phyloP scores from a whole-genome alignment of 2,113 vertebrate species.

The Sialia sialis region DNA sequence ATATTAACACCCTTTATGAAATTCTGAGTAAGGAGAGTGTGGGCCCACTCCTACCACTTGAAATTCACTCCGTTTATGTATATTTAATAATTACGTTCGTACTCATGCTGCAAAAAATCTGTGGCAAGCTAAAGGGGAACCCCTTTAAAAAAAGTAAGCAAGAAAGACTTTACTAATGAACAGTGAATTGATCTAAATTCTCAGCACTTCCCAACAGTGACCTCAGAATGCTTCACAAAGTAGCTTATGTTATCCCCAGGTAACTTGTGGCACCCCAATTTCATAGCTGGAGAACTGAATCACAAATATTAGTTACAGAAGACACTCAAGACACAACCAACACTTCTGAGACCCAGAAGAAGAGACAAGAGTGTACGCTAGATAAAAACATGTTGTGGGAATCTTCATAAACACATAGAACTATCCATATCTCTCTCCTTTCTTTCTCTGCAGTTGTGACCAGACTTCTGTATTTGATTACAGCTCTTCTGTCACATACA shows the following conservation, averaged over 20 bases:
- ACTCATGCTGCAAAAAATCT: background rate
- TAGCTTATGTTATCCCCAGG: background rate
- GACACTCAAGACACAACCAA: background rate
- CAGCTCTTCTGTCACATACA: background rate
- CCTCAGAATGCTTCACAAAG: background rate
- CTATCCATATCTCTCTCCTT: background rate
- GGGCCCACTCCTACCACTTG: slow-evolving; percentile 38
- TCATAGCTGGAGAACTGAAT: background rate
- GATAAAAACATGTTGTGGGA: background rate
- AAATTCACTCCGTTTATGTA: slow-evolving; percentile 43
- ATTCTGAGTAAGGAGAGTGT: slow-evolving; percentile 39
- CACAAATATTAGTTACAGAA: background rate
- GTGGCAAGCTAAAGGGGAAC: background rate
- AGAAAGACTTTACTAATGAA: background rate
- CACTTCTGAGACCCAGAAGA: background rate
- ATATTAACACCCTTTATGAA: slow-evolving; percentile 58
- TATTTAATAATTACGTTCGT: slow-evolving; percentile 42
- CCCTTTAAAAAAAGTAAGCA: background rate
- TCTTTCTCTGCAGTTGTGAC: background rate
- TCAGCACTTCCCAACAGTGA: background rate
- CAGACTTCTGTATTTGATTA: background rate
- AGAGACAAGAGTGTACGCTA: background rate
- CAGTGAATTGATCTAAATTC: background rate
- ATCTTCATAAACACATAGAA: background rate
- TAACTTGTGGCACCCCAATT: background rate